phyloP scores from a whole-genome alignment of 2,888 invertebrate genomes.

The Yponomeuta evonymella region DNA sequence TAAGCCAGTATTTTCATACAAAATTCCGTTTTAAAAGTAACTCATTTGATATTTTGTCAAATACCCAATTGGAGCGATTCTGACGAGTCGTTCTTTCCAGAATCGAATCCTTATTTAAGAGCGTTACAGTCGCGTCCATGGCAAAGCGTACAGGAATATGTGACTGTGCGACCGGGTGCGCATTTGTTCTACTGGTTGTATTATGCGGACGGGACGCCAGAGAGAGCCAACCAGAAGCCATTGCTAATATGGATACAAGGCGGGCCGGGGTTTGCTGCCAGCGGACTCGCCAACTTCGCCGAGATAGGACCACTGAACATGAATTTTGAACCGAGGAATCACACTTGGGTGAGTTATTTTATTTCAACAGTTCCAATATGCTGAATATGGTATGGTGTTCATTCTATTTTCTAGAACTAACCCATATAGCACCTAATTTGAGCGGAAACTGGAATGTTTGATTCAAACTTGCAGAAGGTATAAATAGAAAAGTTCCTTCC shows the following conservation, averaged over 20 bases:
- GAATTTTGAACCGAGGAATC: slow-evolving; percentile 78
- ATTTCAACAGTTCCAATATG: background rate
- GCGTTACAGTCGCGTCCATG: slow-evolving; percentile 38
- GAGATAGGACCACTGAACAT: slow-evolving; percentile 87
- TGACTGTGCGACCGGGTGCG: slow-evolving; percentile 83
- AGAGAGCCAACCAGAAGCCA: slow-evolving; percentile 76
- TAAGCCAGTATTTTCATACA: too few relatives aligned
- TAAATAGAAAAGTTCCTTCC: too few relatives aligned
- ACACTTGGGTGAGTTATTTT: slow-evolving; percentile 81
- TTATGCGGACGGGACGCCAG: slow-evolving; percentile 80
- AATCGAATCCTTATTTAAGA: slow-evolving; percentile 45
- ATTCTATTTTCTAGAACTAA: too few relatives aligned
- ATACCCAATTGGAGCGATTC: background rate
- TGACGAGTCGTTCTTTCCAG: slow-evolving; percentile 19
- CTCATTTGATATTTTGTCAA: too few relatives aligned
- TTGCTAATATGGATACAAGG: slow-evolving; percentile 93
- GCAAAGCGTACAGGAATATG: slow-evolving; percentile 81
- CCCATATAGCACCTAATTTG: too few relatives aligned
- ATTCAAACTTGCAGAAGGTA: too few relatives aligned
- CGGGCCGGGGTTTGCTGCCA: slow-evolving; percentile 89
- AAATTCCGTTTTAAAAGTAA: too few relatives aligned
- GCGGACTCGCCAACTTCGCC: slow-evolving; percentile 90
- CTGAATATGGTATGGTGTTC: too few relatives aligned
- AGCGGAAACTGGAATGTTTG: too few relatives aligned
- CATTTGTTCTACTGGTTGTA: slow-evolving; percentile 94